phyloP scores from a whole-genome alignment of 2,888 invertebrate species.

The Lycocerus yunnanus region DNA sequence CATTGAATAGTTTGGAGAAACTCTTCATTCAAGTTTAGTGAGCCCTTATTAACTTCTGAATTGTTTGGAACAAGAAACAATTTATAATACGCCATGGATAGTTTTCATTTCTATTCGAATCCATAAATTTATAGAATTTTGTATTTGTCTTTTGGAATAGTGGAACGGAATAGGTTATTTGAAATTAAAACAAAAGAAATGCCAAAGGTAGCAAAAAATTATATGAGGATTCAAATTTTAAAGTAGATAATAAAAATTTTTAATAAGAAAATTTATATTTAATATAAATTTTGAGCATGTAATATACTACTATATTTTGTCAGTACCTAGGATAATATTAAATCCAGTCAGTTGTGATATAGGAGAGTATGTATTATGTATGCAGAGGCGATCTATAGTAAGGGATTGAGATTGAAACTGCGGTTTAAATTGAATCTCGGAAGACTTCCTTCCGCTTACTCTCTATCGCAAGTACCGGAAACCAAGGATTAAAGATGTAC shows the following conservation, averaged over 20 bases:
- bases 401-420: constrained; percentile 25
- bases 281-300: background rate
- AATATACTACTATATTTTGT: constrained; percentile 4
- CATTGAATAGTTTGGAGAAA: background rate
- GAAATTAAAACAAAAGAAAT: background rate
- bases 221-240: background rate
- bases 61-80: background rate
- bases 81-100: background rate
- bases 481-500: constrained; percentile 34
- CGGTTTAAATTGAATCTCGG: constrained; percentile 32
- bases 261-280: background rate
- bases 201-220: background rate
- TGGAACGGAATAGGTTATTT: too few species aligned
- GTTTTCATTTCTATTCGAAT: background rate
- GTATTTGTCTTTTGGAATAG: too few species aligned
- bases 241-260: background rate
- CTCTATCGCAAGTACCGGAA: constrained; percentile 30
- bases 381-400: constrained; percentile 20
- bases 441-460: constrained; percentile 32
- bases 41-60: background rate
- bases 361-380: constrained; percentile 22
- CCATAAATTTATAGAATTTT: background rate
- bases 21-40: background rate
- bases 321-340: constrained; percentile 19
- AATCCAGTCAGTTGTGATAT: constrained; percentile 14